These are phyloP conservation scores for Drosophila atripex DNA, from an alignment of 2,888 invertebrate genomes.

Conservation along the genomic window DNA sequence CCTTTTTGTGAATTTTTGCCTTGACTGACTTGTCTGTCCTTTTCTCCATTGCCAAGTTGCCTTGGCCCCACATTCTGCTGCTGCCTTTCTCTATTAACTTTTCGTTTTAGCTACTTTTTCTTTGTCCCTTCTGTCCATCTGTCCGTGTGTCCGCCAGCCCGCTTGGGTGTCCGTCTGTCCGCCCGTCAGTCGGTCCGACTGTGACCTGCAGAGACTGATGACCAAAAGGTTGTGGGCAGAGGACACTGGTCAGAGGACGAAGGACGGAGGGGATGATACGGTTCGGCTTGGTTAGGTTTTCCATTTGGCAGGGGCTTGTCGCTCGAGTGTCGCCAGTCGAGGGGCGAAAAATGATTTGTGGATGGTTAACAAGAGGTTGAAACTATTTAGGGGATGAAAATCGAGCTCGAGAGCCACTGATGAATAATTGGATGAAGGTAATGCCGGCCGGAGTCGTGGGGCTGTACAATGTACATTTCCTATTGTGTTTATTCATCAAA, in stretches of 20 bases:
- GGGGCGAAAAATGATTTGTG: constrained; percentile 51
- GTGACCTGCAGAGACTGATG: constrained; percentile 76
- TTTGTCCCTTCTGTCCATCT: constrained; percentile 56
- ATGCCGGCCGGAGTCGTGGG: constrained; percentile 7
- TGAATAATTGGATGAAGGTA: constrained; percentile 40
- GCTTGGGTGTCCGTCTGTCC: constrained; percentile 25
- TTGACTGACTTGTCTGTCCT: constrained; percentile 70
- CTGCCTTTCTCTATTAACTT: constrained; percentile 79
- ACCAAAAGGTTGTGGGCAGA: constrained; percentile 49
- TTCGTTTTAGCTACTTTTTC: constrained; percentile 78
- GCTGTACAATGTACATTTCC: constrained; percentile 12
- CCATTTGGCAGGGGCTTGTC: constrained; percentile 35
- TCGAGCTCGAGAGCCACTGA: constrained; percentile 31
- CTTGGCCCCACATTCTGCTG: constrained; percentile 75
- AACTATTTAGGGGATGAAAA: constrained; percentile 51
- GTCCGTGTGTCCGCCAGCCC: constrained; percentile 15
- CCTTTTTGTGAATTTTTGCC: constrained; percentile 76
- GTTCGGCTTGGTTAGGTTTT: constrained; percentile 30
- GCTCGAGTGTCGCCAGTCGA: constrained; percentile 49
- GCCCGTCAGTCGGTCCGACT: constrained; percentile 45
- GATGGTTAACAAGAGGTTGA: constrained; percentile 51
- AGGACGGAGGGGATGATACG: neutral
- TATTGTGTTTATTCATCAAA: constrained; percentile 34
- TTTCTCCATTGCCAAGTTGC: constrained; percentile 45
- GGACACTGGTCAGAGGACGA: neutral